Evolutionary conservation across 2,113 vertebrate genomes (phyloP), one percentile per base, ranked within the genome.

Genomic region (Harpagus bidentatus): DNA sequence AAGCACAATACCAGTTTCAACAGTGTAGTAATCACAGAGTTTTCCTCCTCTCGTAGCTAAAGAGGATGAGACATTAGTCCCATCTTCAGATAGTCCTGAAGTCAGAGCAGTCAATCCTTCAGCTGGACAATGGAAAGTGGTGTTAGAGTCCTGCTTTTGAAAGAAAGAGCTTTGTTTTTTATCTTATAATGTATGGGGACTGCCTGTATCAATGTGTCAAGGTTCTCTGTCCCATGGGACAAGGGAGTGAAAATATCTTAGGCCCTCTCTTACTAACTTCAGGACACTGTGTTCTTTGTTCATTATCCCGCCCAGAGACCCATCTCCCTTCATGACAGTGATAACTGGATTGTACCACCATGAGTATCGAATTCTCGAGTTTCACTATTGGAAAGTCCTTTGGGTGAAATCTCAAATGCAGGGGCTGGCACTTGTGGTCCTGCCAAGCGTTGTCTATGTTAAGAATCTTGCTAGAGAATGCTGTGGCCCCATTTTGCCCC

Each of bases 361-460:
- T 4, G 10, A 45, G 7, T 32, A 45, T 2, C 25, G 40, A 34
- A 45, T 34, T 76, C 18, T 52, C 0, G 0, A 10, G 22, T 55
- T 83, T 36, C 26, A 10, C 10, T 32, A 4, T 55, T 28, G 61
- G 31, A 85, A 78, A 42, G 5, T 38, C 6, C 21, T n/a, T 40
- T 43, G n/a, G 7, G 6, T 38, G 32, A 83, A 86, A 50, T 61
- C 13, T 79, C 25, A 45, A 13, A 55, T 34, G 7, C 13, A 29
- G 34, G 15, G 25, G 4, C 10, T 86, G 45, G 16, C 11, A 70
- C 13, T 16, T n/a, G 13, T 48, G 28, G 20, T 79, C 26, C 48
- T 86, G 53, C 17, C 9, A 25, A 22, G 31, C 1, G 3, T 8
- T 22, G 8, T 11, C 20, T 53, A 1, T 25, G 15, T 55, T 38